phyloP scores from a whole-genome alignment of 2,888 invertebrate species.

The Ophonus ardosiacus region DNA sequence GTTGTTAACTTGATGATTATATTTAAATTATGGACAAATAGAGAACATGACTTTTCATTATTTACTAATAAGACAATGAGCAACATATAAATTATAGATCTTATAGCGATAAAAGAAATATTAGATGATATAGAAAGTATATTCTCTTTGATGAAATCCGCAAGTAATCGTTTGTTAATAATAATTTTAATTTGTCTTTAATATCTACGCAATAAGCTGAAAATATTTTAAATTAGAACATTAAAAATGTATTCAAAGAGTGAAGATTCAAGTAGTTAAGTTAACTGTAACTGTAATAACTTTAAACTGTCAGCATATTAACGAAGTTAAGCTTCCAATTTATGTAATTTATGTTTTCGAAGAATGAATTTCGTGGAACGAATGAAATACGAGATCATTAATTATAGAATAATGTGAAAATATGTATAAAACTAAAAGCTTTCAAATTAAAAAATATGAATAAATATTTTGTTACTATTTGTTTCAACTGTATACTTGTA shows the following conservation, averaged over 20 bases:
- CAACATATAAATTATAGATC: background rate
- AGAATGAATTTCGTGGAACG: background rate
- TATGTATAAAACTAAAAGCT: slow-evolving; percentile 11
- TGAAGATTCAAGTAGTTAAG: background rate
- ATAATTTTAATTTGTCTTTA: background rate
- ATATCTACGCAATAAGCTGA: background rate
- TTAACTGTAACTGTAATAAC: background rate
- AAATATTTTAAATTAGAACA: background rate
- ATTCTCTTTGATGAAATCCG: background rate
- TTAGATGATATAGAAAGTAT: background rate
- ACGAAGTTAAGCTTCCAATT: slow-evolving; percentile 26
- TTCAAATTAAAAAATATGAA: background rate
- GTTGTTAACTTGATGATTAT: slow-evolving; percentile 15
- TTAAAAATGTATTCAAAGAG: background rate
- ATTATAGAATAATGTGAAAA: slow-evolving; percentile 1
- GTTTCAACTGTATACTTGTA: background rate
- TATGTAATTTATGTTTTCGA: slow-evolving; percentile 40
- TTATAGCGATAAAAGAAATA: background rate
- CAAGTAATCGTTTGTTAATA: background rate
- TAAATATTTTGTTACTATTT: background rate
- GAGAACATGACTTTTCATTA: background rate
- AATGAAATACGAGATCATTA: slow-evolving; percentile 14
- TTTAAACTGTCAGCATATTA: slow-evolving; percentile 19
- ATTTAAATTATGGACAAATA: slow-evolving; percentile 13
- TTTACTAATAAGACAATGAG: background rate